Evolutionary conservation across 2,888 invertebrate species (phyloP).

Genomic region (Pardosa pseudoannulata): DNA sequence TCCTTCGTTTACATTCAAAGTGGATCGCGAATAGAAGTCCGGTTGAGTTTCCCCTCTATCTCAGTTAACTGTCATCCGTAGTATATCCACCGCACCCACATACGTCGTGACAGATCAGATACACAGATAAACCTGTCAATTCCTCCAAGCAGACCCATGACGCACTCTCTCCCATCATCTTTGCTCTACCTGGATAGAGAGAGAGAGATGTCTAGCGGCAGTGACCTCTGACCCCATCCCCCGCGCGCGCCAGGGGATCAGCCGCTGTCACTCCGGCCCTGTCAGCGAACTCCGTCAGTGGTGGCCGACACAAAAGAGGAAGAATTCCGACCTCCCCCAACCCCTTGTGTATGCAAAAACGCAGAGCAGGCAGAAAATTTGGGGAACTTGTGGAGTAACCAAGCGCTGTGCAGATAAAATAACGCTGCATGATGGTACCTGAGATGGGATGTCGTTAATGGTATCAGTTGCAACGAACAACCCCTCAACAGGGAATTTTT

Average conservation of each 20-base stretch:
- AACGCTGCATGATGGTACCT: too few relatives aligned
- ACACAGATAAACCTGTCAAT: background rate
- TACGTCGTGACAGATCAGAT: conserved; percentile 7
- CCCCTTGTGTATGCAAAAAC: background rate
- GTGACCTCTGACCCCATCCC: background rate
- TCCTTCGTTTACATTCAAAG: too few relatives aligned
- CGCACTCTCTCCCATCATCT: conserved; percentile 11
- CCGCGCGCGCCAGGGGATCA: background rate
- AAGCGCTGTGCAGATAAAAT: too few relatives aligned
- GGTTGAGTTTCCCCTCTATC: too few relatives aligned
- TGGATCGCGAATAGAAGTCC: too few relatives aligned
- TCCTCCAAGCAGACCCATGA: background rate
- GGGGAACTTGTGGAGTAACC: too few relatives aligned
- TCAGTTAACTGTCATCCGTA: too few relatives aligned
- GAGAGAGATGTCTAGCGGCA: background rate
- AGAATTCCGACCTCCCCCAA: background rate
- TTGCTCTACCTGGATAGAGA: background rate
- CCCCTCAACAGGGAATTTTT: too few relatives aligned
- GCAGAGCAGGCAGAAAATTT: too few relatives aligned
- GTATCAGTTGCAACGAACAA: too few relatives aligned
- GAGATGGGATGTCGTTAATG: too few relatives aligned
- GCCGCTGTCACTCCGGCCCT: background rate
- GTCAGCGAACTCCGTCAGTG: background rate
- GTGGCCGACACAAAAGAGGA: background rate
- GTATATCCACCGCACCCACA: background rate